phyloP scores from a whole-genome alignment of 2,113 vertebrate genomes.

The Vimba vimba region DNA sequence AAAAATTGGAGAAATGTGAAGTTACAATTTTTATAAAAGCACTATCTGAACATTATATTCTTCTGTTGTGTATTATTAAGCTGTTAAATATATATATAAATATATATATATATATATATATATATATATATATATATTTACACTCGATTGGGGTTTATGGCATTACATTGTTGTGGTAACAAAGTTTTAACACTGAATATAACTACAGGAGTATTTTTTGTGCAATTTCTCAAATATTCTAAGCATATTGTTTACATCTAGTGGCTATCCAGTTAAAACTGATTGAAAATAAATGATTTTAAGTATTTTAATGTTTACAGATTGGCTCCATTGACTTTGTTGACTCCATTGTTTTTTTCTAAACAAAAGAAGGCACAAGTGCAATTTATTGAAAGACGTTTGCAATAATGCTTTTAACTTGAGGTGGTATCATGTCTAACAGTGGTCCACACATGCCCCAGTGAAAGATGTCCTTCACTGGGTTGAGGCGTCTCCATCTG shows the following conservation, averaged over 20 bases:
- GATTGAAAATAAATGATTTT: not conserved
- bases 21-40: not conserved
- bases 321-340: not conserved
- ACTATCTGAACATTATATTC: not conserved
- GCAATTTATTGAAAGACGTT: not conserved
- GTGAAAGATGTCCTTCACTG: constrained; percentile 15
- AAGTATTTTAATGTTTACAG: not conserved
- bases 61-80: not conserved
- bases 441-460: too few relatives aligned
- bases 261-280: not conserved
- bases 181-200: not conserved
- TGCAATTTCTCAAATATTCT: not conserved
- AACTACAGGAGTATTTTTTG: not conserved
- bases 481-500: constrained; percentile 9
- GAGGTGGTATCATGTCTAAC: not conserved
- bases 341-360: not conserved
- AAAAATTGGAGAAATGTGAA: not conserved
- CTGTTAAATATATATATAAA: too few relatives aligned
- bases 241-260: not conserved
- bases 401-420: constrained; percentile 10
- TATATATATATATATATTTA: not conserved
- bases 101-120: too few relatives aligned
- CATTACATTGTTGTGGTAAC: too few relatives aligned
- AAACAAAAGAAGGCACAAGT: not conserved
- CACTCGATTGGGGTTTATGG: not conserved